Conservation (phyloP, 2,888 invertebrate species). For the Psococerastis gibbosa region DNA sequence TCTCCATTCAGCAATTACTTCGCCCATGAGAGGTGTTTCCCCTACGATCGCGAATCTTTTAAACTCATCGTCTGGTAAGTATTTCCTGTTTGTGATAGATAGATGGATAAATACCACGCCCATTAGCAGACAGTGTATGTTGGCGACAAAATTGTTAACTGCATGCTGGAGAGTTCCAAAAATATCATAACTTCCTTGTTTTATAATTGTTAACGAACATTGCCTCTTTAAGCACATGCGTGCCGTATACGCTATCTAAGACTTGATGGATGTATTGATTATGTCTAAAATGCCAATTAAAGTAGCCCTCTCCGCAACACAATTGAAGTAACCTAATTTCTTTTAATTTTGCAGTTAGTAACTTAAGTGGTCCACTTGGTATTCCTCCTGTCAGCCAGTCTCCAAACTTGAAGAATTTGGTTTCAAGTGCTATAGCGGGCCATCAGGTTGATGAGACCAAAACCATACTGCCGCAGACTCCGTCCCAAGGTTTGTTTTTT, state of each 20-base stretch:
- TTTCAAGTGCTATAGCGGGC: slow-evolving; percentile 28
- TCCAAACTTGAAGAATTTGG: slow-evolving; percentile 31
- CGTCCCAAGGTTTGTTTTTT: slow-evolving; percentile 28
- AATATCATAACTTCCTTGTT: no score
- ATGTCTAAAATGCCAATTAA: no score
- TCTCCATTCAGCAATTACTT: slow-evolving; percentile 20
- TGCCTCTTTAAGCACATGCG: no score
- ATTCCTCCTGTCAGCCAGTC: slow-evolving; percentile 23
- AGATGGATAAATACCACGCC: neutral
- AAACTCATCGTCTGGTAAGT: slow-evolving; percentile 22
- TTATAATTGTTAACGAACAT: no score
- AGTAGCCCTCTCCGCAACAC: no score
- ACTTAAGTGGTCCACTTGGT: no score
- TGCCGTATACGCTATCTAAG: no score
- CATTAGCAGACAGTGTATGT: neutral
- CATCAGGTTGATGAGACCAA: slow-evolving; percentile 19
- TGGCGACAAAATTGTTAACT: no score
- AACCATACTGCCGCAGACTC: slow-evolving; percentile 27
- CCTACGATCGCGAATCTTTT: slow-evolving; percentile 36
- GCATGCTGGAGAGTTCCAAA: no score
- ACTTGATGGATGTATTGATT: no score
- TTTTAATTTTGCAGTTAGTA: no score
- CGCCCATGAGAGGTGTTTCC: slow-evolving; percentile 25
- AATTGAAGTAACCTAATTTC: no score
- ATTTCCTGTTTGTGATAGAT: neutral